Evolutionary conservation across 2,113 vertebrate species (phyloP).

Genomic region (Dipodomys spectabilis): DNA sequence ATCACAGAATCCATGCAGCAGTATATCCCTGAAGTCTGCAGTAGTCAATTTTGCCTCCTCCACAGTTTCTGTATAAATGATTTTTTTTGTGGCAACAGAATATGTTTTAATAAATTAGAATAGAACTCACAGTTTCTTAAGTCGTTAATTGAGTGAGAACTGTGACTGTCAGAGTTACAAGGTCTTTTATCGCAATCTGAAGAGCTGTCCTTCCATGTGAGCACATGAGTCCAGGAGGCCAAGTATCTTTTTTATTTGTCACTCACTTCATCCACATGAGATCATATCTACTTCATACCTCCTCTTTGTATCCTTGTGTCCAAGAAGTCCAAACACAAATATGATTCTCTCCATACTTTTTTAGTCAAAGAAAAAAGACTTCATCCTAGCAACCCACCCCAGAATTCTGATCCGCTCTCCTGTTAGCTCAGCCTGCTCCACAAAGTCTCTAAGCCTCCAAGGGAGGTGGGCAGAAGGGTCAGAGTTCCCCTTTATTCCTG

Average conservation of each 20-base stretch:
- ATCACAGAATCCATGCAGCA: background rate
- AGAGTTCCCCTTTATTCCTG: background rate
- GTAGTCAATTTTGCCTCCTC: background rate
- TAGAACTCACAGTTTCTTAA: background rate
- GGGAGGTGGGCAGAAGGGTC: background rate
- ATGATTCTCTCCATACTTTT: background rate
- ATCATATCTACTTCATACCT: background rate
- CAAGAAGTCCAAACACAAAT: background rate
- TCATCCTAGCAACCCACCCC: background rate
- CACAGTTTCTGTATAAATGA: background rate
- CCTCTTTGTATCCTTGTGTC: background rate
- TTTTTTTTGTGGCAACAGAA: background rate
- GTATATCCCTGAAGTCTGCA: background rate
- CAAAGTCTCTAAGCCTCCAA: background rate
- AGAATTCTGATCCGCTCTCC: background rate
- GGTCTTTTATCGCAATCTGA: no score
- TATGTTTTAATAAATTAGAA: background rate
- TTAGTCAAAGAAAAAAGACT: background rate
- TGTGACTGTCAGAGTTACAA: background rate
- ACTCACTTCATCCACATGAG: background rate
- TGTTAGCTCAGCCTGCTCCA: no score
- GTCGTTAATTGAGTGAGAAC: background rate
- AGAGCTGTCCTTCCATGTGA: no score
- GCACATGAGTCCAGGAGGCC: no score
- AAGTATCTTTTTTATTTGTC: no score